Base-by-base conservation (phyloP, 2,797 vertebrate genomes). In the Tympanoctomys barrerae region DNA sequence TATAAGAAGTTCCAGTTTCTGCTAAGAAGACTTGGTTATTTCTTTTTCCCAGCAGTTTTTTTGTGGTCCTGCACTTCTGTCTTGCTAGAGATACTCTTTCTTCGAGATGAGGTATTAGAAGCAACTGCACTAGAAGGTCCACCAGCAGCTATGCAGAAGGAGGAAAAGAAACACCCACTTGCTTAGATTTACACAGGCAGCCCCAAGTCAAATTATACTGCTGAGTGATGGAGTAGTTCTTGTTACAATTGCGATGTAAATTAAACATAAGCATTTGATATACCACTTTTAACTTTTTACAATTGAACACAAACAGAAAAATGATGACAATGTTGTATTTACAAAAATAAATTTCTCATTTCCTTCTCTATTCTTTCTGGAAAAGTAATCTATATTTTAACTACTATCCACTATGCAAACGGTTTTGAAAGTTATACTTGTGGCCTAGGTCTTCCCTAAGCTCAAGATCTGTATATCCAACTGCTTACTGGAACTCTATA, bases 1-100 rank as follows among this genome's bases (percentile, higher is more conserved):
- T 33, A 96, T n/a, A 57, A 83, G 87, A 91, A 94, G 49, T 97
- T 98, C 96, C 88, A 96, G 87, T 96, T 98, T 97, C 96, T 8
- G 83, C 28, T 92, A 83, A 84, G 93, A 33, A 89, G 66, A 92
- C 66, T 97, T 98, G 87, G 98, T 88, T 98, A 98, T 88, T 98
- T 98, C 95, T 97, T 97, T 85, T 98, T 96, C 57, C 96, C 82
- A 90, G 54, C 83, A 92, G 52, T 81, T 95, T 98, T 97, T 95
- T 95, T 96, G 78, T 80, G 49, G 71, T 94, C 84, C 66, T 80
- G 52, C 31, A 36, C 96, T 80, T 95, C 87, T 89, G 96, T 85
- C 81, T 81, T 92, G 62, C 87, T 97, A 81, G 62, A 22, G 88
- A 16, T 62, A 90, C 19, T 93, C 92, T 98, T 98, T 90, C 97